phyloP scores from a whole-genome alignment of 1,140 invertebrate species.

The Hylyphantes graminicola region DNA sequence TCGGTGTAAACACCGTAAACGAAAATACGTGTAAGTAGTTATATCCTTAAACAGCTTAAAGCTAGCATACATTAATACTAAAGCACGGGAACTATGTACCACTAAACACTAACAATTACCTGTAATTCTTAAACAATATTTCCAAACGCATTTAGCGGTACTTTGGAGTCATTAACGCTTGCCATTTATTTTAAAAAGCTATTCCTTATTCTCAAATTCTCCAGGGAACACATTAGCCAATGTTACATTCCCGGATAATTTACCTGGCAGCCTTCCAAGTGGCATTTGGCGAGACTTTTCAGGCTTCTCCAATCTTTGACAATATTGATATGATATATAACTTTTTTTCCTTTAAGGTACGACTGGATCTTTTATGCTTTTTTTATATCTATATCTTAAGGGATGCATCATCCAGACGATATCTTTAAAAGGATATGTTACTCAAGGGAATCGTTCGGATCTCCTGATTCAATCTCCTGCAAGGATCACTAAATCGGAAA shows the following conservation, averaged over 20 bases:
- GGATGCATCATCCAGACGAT: constrained; percentile 36
- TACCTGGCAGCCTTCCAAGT: constrained; percentile 42
- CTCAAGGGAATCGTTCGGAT: constrained; percentile 2
- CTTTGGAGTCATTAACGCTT: constrained; percentile 12
- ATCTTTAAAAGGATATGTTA: neutral
- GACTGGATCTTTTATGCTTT: constrained; percentile 2
- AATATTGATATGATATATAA: constrained; percentile 51
- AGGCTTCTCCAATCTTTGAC: neutral
- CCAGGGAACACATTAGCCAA: constrained; percentile 35
- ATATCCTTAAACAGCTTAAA: too few species aligned
- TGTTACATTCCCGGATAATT: constrained; percentile 48
- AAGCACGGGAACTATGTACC: too few species aligned
- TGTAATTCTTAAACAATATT: too few species aligned
- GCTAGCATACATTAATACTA: too few species aligned
- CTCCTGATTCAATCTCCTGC: constrained; percentile 48
- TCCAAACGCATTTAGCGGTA: neutral
- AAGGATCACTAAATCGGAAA: constrained; percentile 48
- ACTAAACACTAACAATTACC: too few species aligned
- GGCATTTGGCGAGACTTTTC: constrained; percentile 18
- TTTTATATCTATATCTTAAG: neutral
- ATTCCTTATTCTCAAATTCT: constrained; percentile 4
- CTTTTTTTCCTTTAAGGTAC: constrained; percentile 25
- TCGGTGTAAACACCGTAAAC: too few species aligned
- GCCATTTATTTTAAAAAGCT: constrained; percentile 38
- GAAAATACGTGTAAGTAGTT: too few species aligned